Percentiles rank a stretch among this genome's conserved stretches.
Evolutionary conservation across 2,888 invertebrate genomes (phyloP).

Genomic region (Teinopalpus imperialis): DNA sequence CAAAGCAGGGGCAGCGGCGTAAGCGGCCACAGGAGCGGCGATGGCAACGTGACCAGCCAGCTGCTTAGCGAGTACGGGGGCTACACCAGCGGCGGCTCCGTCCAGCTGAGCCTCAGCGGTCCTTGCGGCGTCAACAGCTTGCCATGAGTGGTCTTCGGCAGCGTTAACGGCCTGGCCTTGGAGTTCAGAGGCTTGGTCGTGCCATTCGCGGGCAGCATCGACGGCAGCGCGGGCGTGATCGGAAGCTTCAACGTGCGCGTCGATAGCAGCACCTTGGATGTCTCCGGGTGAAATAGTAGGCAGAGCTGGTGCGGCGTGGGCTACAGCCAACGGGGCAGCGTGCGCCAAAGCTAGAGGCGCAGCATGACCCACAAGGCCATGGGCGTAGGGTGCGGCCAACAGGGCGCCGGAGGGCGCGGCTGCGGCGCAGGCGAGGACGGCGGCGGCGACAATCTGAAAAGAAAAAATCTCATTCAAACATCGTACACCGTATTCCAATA

Average conservation of each 20-base stretch:
- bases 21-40: conserved; percentile 36
- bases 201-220: conserved; percentile 66
- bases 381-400: conserved; percentile 58
- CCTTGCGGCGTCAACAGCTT: conserved; percentile 69
- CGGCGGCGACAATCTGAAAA: conserved; percentile 80
- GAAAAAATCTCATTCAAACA: conserved; percentile 38
- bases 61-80: conserved; percentile 70
- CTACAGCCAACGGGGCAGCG: conserved; percentile 38
- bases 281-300: conserved; percentile 75
- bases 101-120: conserved; percentile 69
- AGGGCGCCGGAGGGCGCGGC: conserved; percentile 65
- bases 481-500: conserved; percentile 22
- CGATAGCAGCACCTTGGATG: conserved; percentile 69
- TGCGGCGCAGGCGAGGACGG: conserved; percentile 73
- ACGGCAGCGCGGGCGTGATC: conserved; percentile 73
- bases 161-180: conserved; percentile 74
- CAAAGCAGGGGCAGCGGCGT: conserved; percentile 39
- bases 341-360: conserved; percentile 31
- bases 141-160: conserved; percentile 75
- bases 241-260: conserved; percentile 68
- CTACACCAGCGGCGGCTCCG: conserved; percentile 72
- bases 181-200: conserved; percentile 72
- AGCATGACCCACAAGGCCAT: conserved; percentile 33
- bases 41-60: conserved; percentile 58
- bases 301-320: conserved; percentile 45